Conservation (phyloP, 2,113 vertebrate species). For the Rhodinocichla rosea region DNA sequence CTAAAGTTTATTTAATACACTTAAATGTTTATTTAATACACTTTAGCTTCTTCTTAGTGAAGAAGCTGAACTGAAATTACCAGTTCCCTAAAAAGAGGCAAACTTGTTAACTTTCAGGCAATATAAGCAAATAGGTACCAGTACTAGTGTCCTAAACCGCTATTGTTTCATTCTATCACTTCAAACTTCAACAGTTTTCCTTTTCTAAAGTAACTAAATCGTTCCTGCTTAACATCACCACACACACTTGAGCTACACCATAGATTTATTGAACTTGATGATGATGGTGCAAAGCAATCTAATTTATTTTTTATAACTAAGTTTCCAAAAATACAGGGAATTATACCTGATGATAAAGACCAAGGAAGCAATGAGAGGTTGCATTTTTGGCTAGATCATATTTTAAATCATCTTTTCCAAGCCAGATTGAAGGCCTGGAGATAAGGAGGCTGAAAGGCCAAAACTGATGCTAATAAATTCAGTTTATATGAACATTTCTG, state of each 20-base stretch:
- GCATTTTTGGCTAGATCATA: neutral
- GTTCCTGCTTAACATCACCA: neutral
- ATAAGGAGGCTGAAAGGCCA: neutral
- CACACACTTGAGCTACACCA: neutral
- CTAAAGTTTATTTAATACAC: neutral
- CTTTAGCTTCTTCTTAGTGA: neutral
- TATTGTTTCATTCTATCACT: neutral
- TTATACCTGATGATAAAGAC: neutral
- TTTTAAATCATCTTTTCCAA: neutral
- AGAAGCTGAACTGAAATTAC: neutral
- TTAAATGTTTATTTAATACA: neutral
- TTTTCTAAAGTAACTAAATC: neutral
- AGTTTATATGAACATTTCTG: neutral
- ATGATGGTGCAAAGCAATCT: neutral
- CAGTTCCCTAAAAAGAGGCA: neutral
- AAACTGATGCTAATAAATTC: neutral
- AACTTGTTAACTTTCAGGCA: neutral
- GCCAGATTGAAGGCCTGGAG: neutral
- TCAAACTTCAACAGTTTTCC: neutral
- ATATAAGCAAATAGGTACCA: neutral
- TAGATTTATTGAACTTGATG: neutral
- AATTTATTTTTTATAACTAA: neutral
- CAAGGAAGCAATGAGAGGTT: neutral
- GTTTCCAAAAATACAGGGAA: neutral
- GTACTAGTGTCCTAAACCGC: neutral